phyloP scores from a whole-genome alignment of 53 echinoderm and acorn worm genomes.

The Crossaster papposus region DNA sequence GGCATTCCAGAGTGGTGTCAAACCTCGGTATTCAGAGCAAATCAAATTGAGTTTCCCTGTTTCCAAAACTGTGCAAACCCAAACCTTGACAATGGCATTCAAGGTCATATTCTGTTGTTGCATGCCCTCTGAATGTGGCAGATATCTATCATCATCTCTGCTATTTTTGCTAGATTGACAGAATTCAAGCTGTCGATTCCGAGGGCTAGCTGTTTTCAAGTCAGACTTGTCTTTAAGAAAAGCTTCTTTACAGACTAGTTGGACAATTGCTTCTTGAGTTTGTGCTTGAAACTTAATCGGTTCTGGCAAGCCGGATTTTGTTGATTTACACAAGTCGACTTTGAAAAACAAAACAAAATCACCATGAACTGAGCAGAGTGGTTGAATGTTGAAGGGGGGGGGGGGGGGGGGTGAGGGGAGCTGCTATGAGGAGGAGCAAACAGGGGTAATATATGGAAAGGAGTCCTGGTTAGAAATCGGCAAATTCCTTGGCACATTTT shows the following conservation, averaged over 20 bases:
- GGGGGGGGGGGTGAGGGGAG: background rate
- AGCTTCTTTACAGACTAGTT: background rate
- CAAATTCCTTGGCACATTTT: conserved; percentile 98
- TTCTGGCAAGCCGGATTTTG: background rate
- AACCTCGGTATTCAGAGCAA: background rate
- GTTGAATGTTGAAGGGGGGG: background rate
- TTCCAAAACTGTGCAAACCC: background rate
- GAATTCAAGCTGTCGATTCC: background rate
- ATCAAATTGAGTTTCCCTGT: background rate
- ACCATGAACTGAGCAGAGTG: background rate
- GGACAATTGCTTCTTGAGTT: no score
- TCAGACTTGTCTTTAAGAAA: background rate
- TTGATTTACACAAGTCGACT: background rate
- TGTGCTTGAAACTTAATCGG: no score
- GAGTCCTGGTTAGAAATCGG: conserved; percentile 86
- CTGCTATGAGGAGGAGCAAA: background rate
- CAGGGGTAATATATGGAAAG: conserved; percentile 5
- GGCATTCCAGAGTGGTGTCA: background rate
- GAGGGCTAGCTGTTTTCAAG: background rate
- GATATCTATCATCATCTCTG: background rate
- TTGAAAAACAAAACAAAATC: background rate
- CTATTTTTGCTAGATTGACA: background rate
- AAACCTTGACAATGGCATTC: background rate
- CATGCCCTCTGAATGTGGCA: background rate
- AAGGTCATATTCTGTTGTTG: background rate